Conservation (phyloP, 37 sponge, comb jelly and placozoan species). For the Ianthella basta region DNA sequence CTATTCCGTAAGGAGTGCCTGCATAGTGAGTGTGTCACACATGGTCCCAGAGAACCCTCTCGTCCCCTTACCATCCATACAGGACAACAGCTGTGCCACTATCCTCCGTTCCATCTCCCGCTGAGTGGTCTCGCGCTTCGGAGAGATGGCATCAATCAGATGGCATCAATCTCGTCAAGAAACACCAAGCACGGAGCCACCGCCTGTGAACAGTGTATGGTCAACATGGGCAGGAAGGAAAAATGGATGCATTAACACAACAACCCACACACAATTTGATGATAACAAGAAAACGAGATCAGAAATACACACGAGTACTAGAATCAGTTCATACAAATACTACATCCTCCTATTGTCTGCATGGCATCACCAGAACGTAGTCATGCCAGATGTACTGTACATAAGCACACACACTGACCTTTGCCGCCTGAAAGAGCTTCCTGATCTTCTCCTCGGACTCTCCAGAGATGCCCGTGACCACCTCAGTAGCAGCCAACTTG, state of each 20-base stretch:
- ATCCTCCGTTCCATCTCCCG: conserved; percentile 98
- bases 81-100: conserved; percentile 90
- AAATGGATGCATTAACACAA: too few relatives aligned
- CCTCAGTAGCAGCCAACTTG: conserved; percentile 89
- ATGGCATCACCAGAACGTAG: too few relatives aligned
- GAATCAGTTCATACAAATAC: too few relatives aligned
- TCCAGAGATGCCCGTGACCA: conserved; percentile 96
- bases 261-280: not conserved
- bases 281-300: not conserved
- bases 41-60: too few relatives aligned
- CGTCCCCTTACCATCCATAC: conserved; percentile 84
- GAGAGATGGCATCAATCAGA: conserved; percentile 94
- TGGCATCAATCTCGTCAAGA: conserved; percentile 97
- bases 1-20: too few relatives aligned
- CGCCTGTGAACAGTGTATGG: conserved; percentile 23
- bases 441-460: conserved; percentile 93
- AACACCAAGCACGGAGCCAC: conserved; percentile 90
- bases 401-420: conserved; percentile 31
- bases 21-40: too few relatives aligned
- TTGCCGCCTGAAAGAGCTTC: conserved; percentile 78
- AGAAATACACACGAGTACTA: not conserved
- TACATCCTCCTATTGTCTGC: too few relatives aligned
- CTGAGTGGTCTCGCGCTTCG: conserved; percentile 88
- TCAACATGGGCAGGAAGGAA: not conserved
- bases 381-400: too few relatives aligned